These are phyloP conservation scores for Microctenopoma stevenorrisi DNA, from an alignment of 2,797 vertebrate species.

Conservation along the genomic window DNA sequence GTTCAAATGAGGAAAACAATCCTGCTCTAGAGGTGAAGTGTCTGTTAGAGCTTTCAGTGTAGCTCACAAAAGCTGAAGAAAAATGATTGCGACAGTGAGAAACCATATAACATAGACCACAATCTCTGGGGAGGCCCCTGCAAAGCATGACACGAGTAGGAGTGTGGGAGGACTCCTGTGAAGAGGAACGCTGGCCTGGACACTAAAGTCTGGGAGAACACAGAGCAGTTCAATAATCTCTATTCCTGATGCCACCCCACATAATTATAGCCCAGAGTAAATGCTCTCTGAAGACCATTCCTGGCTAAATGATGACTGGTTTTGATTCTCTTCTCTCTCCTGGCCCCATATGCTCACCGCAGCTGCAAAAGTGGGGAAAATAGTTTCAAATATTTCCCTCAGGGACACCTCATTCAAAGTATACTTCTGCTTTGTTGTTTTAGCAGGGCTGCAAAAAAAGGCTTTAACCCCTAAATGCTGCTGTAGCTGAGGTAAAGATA, in stretches of 20 bases:
- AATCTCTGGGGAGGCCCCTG: constrained; percentile 45
- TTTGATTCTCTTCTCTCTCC: constrained; percentile 65
- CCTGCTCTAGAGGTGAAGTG: constrained; percentile 31
- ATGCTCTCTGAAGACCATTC: constrained; percentile 69
- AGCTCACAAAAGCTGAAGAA: constrained; percentile 44
- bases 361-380: constrained; percentile 72
- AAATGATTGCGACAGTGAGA: constrained; percentile 54
- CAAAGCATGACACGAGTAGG: constrained; percentile 37
- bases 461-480: constrained; percentile 79
- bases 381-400: constrained; percentile 78
- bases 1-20: constrained; percentile 49
- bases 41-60: constrained; percentile 53
- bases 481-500: constrained; percentile 60
- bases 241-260: constrained; percentile 74
- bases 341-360: constrained; percentile 57
- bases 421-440: constrained; percentile 76
- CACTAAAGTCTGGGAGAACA: constrained; percentile 58
- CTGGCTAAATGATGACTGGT: constrained; percentile 69
- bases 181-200: constrained; percentile 45
- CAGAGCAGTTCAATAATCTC: constrained; percentile 58
- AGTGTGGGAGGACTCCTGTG: constrained; percentile 50
- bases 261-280: constrained; percentile 80
- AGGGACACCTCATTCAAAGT: constrained; percentile 76
- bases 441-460: constrained; percentile 63
- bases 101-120: constrained; percentile 65